Conservation (phyloP, 2,113 vertebrate species). For the Triplophysa tibetana region DNA sequence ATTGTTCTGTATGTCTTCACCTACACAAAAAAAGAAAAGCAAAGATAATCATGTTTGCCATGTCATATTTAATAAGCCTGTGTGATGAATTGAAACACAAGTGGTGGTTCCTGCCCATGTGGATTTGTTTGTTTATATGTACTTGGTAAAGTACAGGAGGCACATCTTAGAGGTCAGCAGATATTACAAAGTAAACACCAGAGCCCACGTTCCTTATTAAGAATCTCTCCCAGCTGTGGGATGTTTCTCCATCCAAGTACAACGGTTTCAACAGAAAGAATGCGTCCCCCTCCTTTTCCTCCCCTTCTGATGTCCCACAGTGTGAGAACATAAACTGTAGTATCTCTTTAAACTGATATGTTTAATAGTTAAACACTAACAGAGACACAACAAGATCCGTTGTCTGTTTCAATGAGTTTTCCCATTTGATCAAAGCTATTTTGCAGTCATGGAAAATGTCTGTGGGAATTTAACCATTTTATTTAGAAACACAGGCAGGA, state of each 20-base stretch:
- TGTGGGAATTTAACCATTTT: background rate
- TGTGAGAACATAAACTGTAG: constrained; percentile 15
- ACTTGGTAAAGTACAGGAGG: background rate
- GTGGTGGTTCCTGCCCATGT: background rate
- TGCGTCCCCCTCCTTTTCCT: background rate
- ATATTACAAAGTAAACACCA: constrained; percentile 30
- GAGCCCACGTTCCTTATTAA: constrained; percentile 10
- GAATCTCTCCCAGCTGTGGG: constrained; percentile 7
- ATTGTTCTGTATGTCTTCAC: too few species aligned
- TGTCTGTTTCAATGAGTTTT: background rate
- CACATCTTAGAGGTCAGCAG: constrained; percentile 10
- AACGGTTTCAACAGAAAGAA: background rate
- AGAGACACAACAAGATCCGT: background rate
- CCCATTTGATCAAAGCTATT: background rate
- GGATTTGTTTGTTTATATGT: background rate
- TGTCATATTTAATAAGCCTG: too few species aligned
- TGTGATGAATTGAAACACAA: background rate
- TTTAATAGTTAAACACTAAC: background rate
- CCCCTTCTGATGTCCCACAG: background rate
- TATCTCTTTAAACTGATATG: background rate
- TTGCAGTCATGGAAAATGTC: background rate
- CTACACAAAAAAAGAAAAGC: too few species aligned
- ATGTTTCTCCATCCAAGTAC: constrained; percentile 3
- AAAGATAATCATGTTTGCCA: background rate
- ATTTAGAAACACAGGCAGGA: background rate